Evolutionary conservation across 2,797 vertebrate species (phyloP).

Genomic region (Dendrocincla tyrannina): DNA sequence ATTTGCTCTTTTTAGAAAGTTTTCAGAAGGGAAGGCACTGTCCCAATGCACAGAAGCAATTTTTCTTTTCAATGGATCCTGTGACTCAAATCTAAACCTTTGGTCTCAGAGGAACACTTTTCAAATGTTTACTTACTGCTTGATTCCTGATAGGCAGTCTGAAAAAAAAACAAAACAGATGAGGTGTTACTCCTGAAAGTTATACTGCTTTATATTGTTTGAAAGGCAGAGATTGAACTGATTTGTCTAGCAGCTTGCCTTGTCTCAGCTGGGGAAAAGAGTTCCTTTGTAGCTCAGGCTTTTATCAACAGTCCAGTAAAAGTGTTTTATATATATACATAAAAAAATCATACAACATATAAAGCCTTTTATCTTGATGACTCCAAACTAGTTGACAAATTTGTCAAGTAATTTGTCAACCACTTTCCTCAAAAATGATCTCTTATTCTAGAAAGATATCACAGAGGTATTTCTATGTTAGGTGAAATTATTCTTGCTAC

Average conservation of each 20-base stretch:
- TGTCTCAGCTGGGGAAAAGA: constrained; percentile 12
- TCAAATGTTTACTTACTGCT: constrained; percentile 77
- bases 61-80: constrained; percentile 75
- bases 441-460: not conserved
- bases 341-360: not conserved
- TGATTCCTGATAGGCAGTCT: constrained; percentile 68
- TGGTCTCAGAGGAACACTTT: constrained; percentile 71
- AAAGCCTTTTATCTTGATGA: constrained; percentile 23
- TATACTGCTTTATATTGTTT: constrained; percentile 66
- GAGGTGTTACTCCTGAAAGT: constrained; percentile 66
- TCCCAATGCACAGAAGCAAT: constrained; percentile 75
- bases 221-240: constrained; percentile 66
- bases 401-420: constrained; percentile 30
- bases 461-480: not conserved
- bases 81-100: constrained; percentile 68
- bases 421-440: not conserved
- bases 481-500: not conserved
- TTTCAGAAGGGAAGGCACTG: constrained; percentile 68
- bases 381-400: constrained; percentile 15
- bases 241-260: constrained; percentile 60
- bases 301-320: constrained; percentile 43
- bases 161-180: constrained; percentile 59
- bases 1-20: constrained; percentile 64
- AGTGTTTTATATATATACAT: constrained; percentile 4
- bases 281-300: constrained; percentile 20